These are phyloP conservation scores for Drepana arcuata DNA, from an alignment of 1,140 invertebrate genomes.

Conservation along the genomic window DNA sequence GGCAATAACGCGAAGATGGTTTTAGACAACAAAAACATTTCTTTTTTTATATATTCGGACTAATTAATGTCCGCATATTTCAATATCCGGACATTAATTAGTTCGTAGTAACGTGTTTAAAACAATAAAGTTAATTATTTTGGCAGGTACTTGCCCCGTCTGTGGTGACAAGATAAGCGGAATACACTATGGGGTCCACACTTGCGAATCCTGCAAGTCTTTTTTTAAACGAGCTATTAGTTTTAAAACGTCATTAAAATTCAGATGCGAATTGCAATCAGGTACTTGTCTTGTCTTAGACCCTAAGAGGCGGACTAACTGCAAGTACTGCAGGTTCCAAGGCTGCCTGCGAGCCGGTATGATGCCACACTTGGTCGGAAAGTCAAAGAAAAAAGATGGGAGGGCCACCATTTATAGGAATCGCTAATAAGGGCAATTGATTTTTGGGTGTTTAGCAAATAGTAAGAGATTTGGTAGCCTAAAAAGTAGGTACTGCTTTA, in stretches of 20 bases:
- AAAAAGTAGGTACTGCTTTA: too few species aligned
- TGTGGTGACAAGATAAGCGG: constrained; percentile 9
- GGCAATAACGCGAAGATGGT: too few species aligned
- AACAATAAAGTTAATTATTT: too few species aligned
- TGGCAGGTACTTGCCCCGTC: too few species aligned
- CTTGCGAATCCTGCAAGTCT: constrained; percentile 18
- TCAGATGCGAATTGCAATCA: neutral
- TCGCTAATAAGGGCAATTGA: neutral
- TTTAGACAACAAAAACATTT: too few species aligned
- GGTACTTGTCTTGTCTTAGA: neutral
- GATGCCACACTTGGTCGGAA: constrained; percentile 6
- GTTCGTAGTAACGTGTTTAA: too few species aligned
- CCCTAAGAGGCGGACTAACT: neutral
- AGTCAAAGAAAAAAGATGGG: constrained; percentile 5
- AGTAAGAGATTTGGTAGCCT: constrained; percentile 40
- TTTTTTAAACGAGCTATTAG: constrained; percentile 9
- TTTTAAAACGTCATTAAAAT: neutral
- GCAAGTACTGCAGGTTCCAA: constrained; percentile 10
- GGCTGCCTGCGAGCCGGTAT: constrained; percentile 13
- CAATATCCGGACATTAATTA: too few species aligned
- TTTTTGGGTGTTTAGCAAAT: constrained; percentile 20
- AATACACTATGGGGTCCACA: constrained; percentile 11
- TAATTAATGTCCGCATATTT: too few species aligned
- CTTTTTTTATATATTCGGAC: too few species aligned
- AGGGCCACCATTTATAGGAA: constrained; percentile 1